phyloP scores from a whole-genome alignment of 2,797 vertebrate genomes.

The Macroramphosus scolopax region DNA sequence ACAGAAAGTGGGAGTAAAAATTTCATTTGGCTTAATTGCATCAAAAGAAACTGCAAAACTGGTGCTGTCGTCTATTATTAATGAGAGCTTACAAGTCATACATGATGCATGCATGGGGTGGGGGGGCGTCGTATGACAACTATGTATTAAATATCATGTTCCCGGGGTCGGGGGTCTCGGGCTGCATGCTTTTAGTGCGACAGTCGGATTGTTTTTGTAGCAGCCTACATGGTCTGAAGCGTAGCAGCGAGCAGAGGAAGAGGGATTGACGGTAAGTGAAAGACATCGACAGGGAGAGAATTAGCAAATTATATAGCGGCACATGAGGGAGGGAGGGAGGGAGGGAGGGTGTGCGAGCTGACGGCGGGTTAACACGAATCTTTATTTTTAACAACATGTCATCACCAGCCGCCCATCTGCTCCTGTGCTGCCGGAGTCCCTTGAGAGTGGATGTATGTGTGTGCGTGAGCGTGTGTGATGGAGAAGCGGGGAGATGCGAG shows the following conservation, averaged over 20 bases:
- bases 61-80: conserved; percentile 73
- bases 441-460: conserved; percentile 61
- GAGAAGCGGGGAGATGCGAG: conserved; percentile 28
- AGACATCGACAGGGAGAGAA: conserved; percentile 30
- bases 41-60: conserved; percentile 65
- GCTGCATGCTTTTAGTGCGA: conserved; percentile 29
- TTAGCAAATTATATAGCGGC: conserved; percentile 29
- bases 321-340: conserved; percentile 10
- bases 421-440: conserved; percentile 72
- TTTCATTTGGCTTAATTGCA: conserved; percentile 66
- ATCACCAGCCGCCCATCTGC: conserved; percentile 83
- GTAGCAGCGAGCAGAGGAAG: too few relatives aligned
- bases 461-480: conserved; percentile 16
- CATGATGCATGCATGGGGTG: conserved; percentile 73
- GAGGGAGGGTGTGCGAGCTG: conserved; percentile 42
- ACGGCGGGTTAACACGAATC: conserved; percentile 74
- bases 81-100: conserved; percentile 70
- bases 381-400: conserved; percentile 80
- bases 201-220: neutral
- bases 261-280: too few relatives aligned
- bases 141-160: conserved; percentile 75
- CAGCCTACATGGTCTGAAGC: too few relatives aligned
- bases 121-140: conserved; percentile 53
- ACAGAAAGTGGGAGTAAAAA: conserved; percentile 52
- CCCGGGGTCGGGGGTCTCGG: conserved; percentile 33